Percentiles rank a stretch among this genome's conserved stretches.
phyloP scores from a whole-genome alignment of 92 coral and sea anemone genomes.

The Diadumene lineata region DNA sequence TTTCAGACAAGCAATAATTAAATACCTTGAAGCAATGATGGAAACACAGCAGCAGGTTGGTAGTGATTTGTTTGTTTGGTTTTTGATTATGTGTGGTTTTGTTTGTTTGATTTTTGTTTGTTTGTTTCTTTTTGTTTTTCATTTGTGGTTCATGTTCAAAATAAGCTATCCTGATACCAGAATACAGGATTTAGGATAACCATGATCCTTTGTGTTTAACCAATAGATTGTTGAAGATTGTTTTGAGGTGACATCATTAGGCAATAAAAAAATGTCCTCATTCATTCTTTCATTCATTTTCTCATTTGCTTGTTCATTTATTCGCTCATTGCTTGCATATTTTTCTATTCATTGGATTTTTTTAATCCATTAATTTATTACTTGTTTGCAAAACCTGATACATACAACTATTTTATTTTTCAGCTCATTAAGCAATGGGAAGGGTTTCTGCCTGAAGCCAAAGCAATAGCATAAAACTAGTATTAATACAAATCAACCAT shows the following conservation, averaged over 20 bases:
- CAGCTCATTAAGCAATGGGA: constrained; percentile 97
- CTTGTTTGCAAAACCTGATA: background rate
- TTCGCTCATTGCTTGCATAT: background rate
- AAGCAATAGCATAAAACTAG: constrained; percentile 80
- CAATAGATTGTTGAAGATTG: too few relatives aligned
- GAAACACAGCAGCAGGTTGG: constrained; percentile 92
- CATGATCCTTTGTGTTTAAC: too few relatives aligned
- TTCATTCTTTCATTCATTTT: constrained; percentile 5
- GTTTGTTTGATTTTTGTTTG: background rate
- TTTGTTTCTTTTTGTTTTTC: background rate
- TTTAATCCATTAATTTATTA: background rate
- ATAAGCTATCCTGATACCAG: too few relatives aligned
- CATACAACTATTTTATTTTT: constrained; percentile 13
- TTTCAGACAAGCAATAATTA: constrained; percentile 87
- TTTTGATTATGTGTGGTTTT: background rate
- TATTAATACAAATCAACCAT: constrained; percentile 11
- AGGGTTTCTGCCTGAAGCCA: constrained; percentile 97
- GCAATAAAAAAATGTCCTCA: too few relatives aligned
- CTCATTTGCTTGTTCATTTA: background rate
- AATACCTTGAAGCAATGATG: constrained; percentile 94
- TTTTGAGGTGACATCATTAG: too few relatives aligned
- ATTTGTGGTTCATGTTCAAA: too few relatives aligned
- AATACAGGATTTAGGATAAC: too few relatives aligned
- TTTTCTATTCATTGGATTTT: background rate
- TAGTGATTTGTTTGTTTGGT: background rate